phyloP scores from a whole-genome alignment of 1,140 invertebrate species.

The Sinella curviseta region DNA sequence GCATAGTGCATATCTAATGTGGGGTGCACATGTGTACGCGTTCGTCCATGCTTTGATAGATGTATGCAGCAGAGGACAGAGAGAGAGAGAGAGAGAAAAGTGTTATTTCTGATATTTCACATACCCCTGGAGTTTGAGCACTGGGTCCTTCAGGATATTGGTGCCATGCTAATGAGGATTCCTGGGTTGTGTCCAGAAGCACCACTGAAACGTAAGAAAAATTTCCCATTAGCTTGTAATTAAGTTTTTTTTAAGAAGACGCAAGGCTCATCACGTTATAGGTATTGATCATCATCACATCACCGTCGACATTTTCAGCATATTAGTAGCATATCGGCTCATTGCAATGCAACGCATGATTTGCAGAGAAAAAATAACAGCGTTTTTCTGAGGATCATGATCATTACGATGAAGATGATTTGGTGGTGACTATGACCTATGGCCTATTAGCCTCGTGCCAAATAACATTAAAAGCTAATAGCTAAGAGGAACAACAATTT shows the following conservation, averaged over 20 bases:
- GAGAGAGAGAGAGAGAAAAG: neutral
- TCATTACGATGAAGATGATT: neutral
- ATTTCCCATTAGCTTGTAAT: neutral
- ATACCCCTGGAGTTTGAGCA: constrained; percentile 21
- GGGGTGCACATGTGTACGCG: neutral
- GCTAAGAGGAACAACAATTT: neutral
- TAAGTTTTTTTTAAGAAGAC: neutral
- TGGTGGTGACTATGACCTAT: neutral
- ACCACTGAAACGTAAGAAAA: constrained; percentile 24
- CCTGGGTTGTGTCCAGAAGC: constrained; percentile 27
- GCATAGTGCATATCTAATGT: neutral
- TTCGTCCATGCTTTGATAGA: too few species aligned
- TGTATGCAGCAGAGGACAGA: neutral
- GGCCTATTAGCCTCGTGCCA: neutral
- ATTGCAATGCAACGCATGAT: too few species aligned
- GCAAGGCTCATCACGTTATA: neutral
- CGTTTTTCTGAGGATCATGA: neutral
- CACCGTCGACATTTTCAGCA: too few species aligned
- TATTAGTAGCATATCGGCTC: too few species aligned
- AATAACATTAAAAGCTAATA: too few species aligned
- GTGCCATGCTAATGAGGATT: constrained; percentile 27
- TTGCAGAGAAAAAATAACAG: too few species aligned
- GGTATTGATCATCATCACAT: neutral
- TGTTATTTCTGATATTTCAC: too few species aligned
- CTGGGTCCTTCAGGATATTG: constrained; percentile 18